Conservation (phyloP, 2,888 invertebrate genomes). For the Carpatolechia fugitivella region DNA sequence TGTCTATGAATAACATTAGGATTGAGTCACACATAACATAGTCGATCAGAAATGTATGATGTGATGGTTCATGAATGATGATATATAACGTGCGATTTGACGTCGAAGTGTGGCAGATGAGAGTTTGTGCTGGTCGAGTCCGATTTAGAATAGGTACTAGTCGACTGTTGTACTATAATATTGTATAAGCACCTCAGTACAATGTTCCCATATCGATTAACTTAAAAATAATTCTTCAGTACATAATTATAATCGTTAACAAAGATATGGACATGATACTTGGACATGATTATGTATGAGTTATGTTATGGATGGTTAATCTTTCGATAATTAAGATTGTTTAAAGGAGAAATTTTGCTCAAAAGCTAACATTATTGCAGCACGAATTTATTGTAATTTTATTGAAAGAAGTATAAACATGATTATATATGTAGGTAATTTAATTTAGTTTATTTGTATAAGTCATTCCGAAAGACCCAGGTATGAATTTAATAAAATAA, state of each 20-base stretch:
- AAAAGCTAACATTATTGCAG: constrained; percentile 58
- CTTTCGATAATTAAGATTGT: constrained; percentile 39
- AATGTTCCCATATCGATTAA: constrained; percentile 32
- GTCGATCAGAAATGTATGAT: constrained; percentile 21
- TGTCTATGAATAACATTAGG: constrained; percentile 13
- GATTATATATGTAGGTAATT: constrained; percentile 54
- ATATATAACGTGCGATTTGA: constrained; percentile 11
- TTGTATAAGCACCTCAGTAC: constrained; percentile 35
- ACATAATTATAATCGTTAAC: constrained; percentile 4
- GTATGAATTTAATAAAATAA: constrained; percentile 74
- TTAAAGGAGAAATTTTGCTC: constrained; percentile 46
- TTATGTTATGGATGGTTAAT: constrained; percentile 34
- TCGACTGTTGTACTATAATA: constrained; percentile 35
- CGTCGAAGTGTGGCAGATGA: constrained; percentile 42
- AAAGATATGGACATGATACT: background rate
- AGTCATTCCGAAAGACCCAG: constrained; percentile 69
- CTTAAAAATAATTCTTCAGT: constrained; percentile 10
- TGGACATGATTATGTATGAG: constrained; percentile 3
- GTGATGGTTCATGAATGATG: constrained; percentile 7
- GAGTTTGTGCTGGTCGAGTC: constrained; percentile 39
- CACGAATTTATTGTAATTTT: constrained; percentile 52
- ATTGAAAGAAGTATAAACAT: constrained; percentile 68
- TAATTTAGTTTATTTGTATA: constrained; percentile 70
- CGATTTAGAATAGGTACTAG: constrained; percentile 28
- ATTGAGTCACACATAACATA: constrained; percentile 19